phyloP scores from a whole-genome alignment of 2,888 invertebrate species.

The Epirrhoe alternata region DNA sequence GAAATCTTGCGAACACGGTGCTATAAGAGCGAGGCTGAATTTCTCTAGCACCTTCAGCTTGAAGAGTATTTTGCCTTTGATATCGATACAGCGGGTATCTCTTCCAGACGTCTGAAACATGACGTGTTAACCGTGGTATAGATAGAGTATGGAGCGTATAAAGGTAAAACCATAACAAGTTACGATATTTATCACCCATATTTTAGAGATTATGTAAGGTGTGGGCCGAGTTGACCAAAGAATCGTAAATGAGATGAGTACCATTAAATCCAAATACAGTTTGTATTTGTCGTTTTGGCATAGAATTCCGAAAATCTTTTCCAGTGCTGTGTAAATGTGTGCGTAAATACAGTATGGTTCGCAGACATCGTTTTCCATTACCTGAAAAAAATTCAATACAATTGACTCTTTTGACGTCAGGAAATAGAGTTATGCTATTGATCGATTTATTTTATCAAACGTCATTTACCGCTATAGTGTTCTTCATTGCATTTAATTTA shows the following conservation, averaged over 20 bases:
- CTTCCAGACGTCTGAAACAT: constrained; percentile 67
- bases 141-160: no score
- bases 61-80: constrained; percentile 75
- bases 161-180: no score
- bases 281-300: constrained; percentile 76
- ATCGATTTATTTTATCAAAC: neutral
- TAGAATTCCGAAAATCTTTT: constrained; percentile 73
- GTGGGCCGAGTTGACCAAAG: no score
- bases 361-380: constrained; percentile 77
- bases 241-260: no score
- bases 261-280: constrained; percentile 71
- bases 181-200: no score
- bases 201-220: no score
- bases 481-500: constrained; percentile 75
- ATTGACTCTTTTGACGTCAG: neutral
- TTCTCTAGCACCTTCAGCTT: constrained; percentile 78
- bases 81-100: constrained; percentile 69
- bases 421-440: no score
- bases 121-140: neutral
- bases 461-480: constrained; percentile 70
- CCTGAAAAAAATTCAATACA: constrained; percentile 62
- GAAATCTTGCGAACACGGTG: constrained; percentile 70
- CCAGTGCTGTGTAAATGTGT: constrained; percentile 77
- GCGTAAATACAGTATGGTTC: constrained; percentile 80
- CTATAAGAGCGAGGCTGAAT: constrained; percentile 72